Conservation (phyloP, 2,797 vertebrate species). For the Phalanger gymnotis region DNA sequence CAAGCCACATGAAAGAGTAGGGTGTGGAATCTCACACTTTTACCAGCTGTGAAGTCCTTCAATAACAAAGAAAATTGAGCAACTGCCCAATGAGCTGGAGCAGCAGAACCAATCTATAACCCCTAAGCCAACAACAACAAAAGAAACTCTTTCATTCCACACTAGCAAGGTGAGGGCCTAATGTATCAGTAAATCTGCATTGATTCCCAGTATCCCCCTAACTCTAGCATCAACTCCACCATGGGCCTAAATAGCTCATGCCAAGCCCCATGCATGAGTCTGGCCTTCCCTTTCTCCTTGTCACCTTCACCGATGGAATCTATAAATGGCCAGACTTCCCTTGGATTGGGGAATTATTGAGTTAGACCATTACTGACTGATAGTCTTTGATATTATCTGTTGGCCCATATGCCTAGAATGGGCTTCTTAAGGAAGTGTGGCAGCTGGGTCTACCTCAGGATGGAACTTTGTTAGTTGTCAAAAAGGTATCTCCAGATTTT, state of each 20-base stretch:
- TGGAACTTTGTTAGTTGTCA: background rate
- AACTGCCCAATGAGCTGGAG: background rate
- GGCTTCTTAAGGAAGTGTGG: background rate
- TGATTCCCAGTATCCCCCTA: constrained; percentile 1
- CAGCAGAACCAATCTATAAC: background rate
- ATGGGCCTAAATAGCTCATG: background rate
- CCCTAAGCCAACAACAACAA: constrained; percentile 24
- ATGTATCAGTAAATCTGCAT: background rate
- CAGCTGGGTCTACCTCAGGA: background rate
- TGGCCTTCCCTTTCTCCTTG: background rate
- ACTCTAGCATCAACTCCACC: background rate
- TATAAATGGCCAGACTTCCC: background rate
- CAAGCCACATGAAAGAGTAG: background rate
- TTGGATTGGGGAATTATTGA: background rate
- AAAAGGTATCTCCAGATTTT: background rate
- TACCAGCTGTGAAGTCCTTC: constrained; percentile 20
- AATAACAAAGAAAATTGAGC: constrained; percentile 13
- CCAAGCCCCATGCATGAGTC: background rate
- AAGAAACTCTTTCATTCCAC: constrained; percentile 20
- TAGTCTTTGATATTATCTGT: background rate
- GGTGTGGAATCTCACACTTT: constrained; percentile 12
- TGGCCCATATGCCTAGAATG: background rate
- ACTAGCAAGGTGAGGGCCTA: constrained; percentile 4
- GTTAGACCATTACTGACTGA: background rate
- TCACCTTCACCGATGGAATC: background rate